Percentiles rank a stretch among this genome's conserved stretches.
phyloP scores from a whole-genome alignment of 2,797 vertebrate species.

The Astyanax mexicanus region DNA sequence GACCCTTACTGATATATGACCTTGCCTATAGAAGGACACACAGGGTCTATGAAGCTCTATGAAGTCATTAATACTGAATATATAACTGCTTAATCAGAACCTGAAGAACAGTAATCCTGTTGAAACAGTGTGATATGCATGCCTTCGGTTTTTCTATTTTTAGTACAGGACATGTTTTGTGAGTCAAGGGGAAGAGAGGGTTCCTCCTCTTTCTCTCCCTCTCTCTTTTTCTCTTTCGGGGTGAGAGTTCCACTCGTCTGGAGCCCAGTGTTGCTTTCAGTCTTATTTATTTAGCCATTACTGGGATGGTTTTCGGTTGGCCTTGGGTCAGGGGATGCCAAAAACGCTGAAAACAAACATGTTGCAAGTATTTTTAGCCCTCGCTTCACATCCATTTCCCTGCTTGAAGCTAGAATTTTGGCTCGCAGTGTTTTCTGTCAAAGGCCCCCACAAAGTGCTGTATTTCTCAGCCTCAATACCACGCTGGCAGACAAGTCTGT shows the following conservation, averaged over 20 bases:
- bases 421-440: neutral
- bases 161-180: slow-evolving; percentile 30
- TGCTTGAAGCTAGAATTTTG: neutral
- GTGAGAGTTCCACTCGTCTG: slow-evolving; percentile 11
- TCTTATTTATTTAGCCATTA: slow-evolving; percentile 38
- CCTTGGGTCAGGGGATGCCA: neutral
- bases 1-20: too few species aligned
- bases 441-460: neutral
- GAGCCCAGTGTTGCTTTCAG: slow-evolving; percentile 11
- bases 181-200: slow-evolving; percentile 15
- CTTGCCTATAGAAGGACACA: too few species aligned
- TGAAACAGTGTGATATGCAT: slow-evolving; percentile 20
- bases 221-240: neutral
- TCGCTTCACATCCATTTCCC: neutral
- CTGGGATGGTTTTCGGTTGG: neutral
- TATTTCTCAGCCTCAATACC: neutral
- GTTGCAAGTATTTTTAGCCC: slow-evolving; percentile 1
- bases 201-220: slow-evolving; percentile 1
- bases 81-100: too few species aligned
- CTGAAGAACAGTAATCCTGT: neutral
- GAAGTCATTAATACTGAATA: too few species aligned
- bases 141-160: slow-evolving; percentile 30
- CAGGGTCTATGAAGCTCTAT: too few species aligned
- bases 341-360: neutral
- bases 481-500: neutral